These are phyloP conservation scores for Mellivora capensis DNA, from an alignment of 2,113 vertebrate species.

Conservation along the genomic window DNA sequence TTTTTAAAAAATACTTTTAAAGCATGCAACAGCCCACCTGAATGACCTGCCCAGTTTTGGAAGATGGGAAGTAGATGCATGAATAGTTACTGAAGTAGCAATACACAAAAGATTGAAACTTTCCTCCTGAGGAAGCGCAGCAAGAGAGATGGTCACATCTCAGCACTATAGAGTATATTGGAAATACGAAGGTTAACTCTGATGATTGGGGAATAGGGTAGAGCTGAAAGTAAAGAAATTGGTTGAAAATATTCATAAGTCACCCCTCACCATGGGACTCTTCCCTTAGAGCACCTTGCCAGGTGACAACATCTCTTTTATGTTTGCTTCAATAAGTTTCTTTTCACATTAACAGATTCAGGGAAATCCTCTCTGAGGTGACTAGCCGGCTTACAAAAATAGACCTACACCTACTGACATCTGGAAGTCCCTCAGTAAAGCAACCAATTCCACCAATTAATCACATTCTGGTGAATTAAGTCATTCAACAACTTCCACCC, in stretches of 20 bases:
- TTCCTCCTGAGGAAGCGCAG: background rate
- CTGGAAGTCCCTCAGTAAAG: background rate
- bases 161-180: too few species aligned
- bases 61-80: background rate
- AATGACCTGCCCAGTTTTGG: background rate
- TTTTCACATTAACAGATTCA: background rate
- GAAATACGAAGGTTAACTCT: background rate
- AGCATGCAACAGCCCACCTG: background rate
- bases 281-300: background rate
- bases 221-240: background rate
- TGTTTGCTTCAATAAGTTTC: background rate
- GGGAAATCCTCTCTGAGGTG: background rate
- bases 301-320: background rate
- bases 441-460: background rate
- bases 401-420: background rate
- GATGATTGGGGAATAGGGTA: background rate
- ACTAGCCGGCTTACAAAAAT: background rate
- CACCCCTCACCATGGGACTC: accelerated
- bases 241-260: background rate
- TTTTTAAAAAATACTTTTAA: background rate
- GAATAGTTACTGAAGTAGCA: background rate
- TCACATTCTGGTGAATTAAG: background rate
- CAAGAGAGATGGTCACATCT: background rate
- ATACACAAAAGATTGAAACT: background rate
- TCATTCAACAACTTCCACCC: background rate